Conservation (phyloP, 2,113 vertebrate genomes). For the Brevimyrus niger region DNA sequence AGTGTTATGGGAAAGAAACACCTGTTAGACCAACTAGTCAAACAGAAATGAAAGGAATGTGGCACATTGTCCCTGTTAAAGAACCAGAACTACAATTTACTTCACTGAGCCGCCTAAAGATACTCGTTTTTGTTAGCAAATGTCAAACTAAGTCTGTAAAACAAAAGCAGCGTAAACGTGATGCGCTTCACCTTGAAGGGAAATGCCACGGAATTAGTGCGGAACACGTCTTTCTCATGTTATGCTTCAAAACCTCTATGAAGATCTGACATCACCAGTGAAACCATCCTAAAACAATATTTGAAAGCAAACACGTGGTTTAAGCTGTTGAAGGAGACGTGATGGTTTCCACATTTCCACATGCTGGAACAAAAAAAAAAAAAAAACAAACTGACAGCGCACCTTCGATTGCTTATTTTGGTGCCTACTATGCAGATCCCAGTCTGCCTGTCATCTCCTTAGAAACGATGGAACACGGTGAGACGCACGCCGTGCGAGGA, state of each 20-base stretch:
- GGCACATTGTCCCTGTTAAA: not conserved
- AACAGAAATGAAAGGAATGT: not conserved
- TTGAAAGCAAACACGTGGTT: not conserved
- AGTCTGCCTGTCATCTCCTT: not conserved
- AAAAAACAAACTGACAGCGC: not conserved
- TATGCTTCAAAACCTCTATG: not conserved
- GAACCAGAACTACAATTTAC: not conserved
- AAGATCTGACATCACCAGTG: not conserved
- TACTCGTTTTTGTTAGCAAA: not conserved
- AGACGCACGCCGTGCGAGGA: not conserved
- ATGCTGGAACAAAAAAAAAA: not conserved
- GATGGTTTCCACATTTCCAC: not conserved
- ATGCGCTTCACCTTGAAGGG: not conserved
- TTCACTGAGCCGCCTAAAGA: not conserved
- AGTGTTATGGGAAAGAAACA: slow-evolving; percentile 39
- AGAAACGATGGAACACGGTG: not conserved
- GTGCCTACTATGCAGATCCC: not conserved
- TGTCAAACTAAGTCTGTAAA: not conserved
- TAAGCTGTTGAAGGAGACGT: not conserved
- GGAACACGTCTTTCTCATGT: not conserved
- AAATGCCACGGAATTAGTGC: not conserved
- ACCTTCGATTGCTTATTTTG: not conserved
- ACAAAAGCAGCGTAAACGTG: not conserved
- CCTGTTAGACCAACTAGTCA: not conserved
- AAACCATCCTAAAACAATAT: slow-evolving; percentile 1